phyloP scores from a whole-genome alignment of 2,888 invertebrate species.

The Eudemis profundana region DNA sequence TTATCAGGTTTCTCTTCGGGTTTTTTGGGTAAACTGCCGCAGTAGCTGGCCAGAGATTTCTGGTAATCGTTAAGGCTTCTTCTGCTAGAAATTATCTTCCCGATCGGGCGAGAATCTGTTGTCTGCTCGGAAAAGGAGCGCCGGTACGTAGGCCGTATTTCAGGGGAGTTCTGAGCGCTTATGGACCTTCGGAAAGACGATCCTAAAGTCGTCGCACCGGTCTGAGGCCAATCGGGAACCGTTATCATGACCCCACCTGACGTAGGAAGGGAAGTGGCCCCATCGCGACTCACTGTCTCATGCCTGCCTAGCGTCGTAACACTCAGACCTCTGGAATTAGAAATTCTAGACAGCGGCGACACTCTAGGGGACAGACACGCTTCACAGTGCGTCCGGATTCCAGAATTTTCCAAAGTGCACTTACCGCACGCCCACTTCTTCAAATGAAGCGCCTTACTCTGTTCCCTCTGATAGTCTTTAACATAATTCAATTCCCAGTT shows the following conservation, averaged over 20 bases:
- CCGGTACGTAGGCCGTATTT: constrained; percentile 77
- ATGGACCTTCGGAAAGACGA: constrained; percentile 71
- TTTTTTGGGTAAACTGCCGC: constrained; percentile 63
- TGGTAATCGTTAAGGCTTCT: constrained; percentile 80
- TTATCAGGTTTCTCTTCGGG: constrained; percentile 59
- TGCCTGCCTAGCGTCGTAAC: constrained; percentile 79
- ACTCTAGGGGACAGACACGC: constrained; percentile 90
- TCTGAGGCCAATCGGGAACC: constrained; percentile 87
- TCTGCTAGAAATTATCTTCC: constrained; percentile 80
- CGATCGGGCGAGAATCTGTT: constrained; percentile 68
- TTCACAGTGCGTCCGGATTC: constrained; percentile 88
- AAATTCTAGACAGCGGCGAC: constrained; percentile 68
- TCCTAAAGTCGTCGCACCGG: constrained; percentile 64
- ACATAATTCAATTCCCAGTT: constrained; percentile 82
- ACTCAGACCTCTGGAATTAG: constrained; percentile 75
- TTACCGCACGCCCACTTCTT: constrained; percentile 89
- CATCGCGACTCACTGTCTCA: constrained; percentile 70
- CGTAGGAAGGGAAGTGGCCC: constrained; percentile 74
- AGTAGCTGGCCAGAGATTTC: constrained; percentile 72
- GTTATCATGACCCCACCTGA: constrained; percentile 87
- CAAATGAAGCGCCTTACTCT: constrained; percentile 72
- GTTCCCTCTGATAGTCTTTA: constrained; percentile 78
- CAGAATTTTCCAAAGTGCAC: constrained; percentile 91
- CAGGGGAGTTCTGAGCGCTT: constrained; percentile 78
- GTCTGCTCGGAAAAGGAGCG: constrained; percentile 80